Evolutionary conservation across 1,140 invertebrate species (phyloP).

Genomic region (Bombus ignitus): DNA sequence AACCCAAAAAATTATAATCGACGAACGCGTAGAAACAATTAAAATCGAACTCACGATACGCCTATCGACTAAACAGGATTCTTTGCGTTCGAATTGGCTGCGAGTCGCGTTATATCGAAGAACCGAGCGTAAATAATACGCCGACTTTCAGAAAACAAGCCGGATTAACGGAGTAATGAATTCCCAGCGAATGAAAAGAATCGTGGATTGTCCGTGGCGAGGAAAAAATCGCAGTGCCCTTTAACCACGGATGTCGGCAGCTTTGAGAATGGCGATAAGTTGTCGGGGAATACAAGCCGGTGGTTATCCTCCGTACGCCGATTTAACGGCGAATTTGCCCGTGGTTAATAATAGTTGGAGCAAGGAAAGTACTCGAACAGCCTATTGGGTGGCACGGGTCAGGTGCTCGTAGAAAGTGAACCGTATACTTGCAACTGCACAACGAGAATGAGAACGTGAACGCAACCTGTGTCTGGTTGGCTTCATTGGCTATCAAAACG

Average conservation of each 20-base stretch:
- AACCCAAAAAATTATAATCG: too few relatives aligned
- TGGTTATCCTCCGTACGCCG: conserved; percentile 53
- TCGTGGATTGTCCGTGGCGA: too few relatives aligned
- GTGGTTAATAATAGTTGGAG: conserved; percentile 70
- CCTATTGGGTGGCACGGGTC: conserved; percentile 68
- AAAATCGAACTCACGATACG: too few relatives aligned
- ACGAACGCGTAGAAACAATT: too few relatives aligned
- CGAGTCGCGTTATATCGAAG: too few relatives aligned
- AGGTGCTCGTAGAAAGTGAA: conserved; percentile 76
- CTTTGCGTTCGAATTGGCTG: too few relatives aligned
- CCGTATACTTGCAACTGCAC: conserved; percentile 64
- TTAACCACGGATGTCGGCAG: conserved; percentile 60
- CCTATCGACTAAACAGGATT: too few relatives aligned
- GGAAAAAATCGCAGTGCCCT: conserved; percentile 40
- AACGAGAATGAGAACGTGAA: conserved; percentile 60
- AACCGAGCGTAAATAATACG: not conserved
- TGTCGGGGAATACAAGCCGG: conserved; percentile 49
- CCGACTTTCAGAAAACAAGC: not conserved
- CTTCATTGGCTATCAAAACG: conserved; percentile 41
- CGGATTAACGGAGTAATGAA: not conserved
- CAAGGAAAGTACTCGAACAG: conserved; percentile 72
- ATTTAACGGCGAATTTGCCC: conserved; percentile 68
- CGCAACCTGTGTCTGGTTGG: conserved; percentile 39
- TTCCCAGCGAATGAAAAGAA: not conserved
- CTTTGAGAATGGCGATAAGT: conserved; percentile 62